Conservation (phyloP, 2,797 vertebrate species). For the Stomatorhinus walkeri region DNA sequence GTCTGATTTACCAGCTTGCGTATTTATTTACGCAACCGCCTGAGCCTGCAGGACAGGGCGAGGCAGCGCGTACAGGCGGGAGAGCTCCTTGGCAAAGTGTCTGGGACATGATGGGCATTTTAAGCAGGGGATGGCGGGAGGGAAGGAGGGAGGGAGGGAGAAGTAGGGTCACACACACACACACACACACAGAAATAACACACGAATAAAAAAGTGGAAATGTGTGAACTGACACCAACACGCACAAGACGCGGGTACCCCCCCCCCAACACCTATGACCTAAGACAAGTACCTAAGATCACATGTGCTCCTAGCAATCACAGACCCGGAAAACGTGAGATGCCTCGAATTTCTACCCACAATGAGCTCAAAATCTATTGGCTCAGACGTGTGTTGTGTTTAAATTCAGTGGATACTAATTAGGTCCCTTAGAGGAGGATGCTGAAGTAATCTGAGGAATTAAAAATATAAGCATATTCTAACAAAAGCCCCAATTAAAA, state of each 20-base stretch:
- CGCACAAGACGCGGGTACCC: background rate
- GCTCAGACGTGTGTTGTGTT: background rate
- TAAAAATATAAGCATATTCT: background rate
- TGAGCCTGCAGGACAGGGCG: background rate
- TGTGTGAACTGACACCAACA: background rate
- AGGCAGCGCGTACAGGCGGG: background rate
- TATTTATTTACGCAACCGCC: slow-evolving; percentile 2
- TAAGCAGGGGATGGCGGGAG: background rate
- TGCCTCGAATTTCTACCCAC: background rate
- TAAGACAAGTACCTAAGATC: background rate
- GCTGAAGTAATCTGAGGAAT: background rate
- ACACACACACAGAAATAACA: background rate
- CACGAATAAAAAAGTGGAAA: background rate
- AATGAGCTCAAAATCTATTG: background rate
- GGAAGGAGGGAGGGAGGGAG: background rate
- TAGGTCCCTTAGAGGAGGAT: background rate
- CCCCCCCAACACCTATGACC: too few species aligned
- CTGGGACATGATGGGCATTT: background rate
- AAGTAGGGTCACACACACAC: background rate
- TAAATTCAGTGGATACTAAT: background rate
- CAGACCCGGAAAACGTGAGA: background rate
- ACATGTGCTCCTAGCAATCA: background rate
- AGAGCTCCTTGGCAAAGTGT: background rate
- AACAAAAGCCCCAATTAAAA: background rate
- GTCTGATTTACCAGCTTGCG: background rate